phyloP scores from a whole-genome alignment of 2,113 vertebrate genomes.

The Microcebus tavaratra region DNA sequence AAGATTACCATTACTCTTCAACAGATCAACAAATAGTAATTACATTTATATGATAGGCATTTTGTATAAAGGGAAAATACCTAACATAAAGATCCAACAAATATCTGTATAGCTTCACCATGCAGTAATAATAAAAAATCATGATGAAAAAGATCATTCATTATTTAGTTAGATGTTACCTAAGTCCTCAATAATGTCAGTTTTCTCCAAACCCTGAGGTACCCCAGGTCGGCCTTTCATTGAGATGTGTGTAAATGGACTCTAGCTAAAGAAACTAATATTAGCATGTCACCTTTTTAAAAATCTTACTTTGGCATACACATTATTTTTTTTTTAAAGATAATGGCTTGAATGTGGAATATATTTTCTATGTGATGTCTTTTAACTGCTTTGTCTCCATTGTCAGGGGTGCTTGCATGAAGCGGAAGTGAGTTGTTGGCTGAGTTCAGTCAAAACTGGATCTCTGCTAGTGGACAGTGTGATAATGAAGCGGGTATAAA shows the following conservation, averaged over 20 bases:
- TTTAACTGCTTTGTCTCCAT: background rate
- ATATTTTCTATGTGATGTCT: background rate
- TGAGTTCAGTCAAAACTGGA: background rate
- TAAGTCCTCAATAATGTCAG: background rate
- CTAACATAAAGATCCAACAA: conserved; percentile 39
- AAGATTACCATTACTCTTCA: conserved; percentile 17
- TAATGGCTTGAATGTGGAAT: background rate
- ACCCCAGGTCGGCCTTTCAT: background rate
- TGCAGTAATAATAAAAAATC: background rate
- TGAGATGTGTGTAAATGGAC: background rate
- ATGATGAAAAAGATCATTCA: background rate
- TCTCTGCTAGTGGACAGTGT: background rate
- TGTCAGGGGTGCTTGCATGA: background rate
- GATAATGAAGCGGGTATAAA: background rate
- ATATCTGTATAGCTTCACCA: background rate
- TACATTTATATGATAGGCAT: conserved; percentile 37
- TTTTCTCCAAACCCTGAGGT: background rate
- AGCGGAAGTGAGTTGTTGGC: background rate
- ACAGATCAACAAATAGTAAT: conserved; percentile 46
- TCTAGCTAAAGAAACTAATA: background rate
- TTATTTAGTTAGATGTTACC: background rate
- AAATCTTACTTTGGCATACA: background rate
- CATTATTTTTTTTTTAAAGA: background rate
- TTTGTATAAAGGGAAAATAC: conserved; percentile 34
- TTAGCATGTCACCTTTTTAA: background rate